Evolutionary conservation across 2,113 vertebrate genomes (phyloP).

Genomic region (Arizona elegans): DNA sequence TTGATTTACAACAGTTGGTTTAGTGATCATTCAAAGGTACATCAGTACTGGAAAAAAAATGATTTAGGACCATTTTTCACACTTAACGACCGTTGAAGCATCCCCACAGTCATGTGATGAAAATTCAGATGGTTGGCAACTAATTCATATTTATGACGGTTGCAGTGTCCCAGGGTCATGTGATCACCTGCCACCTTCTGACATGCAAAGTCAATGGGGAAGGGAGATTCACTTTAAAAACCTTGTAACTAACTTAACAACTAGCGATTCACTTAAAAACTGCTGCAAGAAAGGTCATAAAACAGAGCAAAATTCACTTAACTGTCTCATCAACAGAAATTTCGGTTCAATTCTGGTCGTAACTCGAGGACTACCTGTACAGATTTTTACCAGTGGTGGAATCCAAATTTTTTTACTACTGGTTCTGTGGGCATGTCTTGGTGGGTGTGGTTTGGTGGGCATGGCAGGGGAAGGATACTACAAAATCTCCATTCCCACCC

Average conservation of each 20-base stretch:
- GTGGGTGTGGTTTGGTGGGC: no score
- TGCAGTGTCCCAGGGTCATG: neutral
- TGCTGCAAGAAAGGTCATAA: neutral
- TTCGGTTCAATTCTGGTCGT: neutral
- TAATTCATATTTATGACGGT: neutral
- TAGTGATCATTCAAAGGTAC: neutral
- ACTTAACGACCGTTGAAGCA: neutral
- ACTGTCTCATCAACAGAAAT: neutral
- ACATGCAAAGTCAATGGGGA: neutral
- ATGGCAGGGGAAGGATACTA: no score
- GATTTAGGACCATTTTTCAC: neutral
- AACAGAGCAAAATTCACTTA: neutral
- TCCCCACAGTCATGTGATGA: neutral
- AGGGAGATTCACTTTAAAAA: neutral
- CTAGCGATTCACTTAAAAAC: neutral
- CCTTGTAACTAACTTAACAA: neutral
- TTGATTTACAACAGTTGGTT: neutral
- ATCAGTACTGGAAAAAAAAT: neutral
- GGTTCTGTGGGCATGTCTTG: no score
- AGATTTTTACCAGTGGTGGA: neutral
- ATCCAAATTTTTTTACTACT: no score
- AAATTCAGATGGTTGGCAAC: neutral
- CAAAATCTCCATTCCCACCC: no score
- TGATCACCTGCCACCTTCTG: neutral
- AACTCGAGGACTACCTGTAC: neutral